These are phyloP conservation scores for Leptinotarsa undecemlineata DNA, from an alignment of 1,140 invertebrate genomes.

Conservation along the genomic window DNA sequence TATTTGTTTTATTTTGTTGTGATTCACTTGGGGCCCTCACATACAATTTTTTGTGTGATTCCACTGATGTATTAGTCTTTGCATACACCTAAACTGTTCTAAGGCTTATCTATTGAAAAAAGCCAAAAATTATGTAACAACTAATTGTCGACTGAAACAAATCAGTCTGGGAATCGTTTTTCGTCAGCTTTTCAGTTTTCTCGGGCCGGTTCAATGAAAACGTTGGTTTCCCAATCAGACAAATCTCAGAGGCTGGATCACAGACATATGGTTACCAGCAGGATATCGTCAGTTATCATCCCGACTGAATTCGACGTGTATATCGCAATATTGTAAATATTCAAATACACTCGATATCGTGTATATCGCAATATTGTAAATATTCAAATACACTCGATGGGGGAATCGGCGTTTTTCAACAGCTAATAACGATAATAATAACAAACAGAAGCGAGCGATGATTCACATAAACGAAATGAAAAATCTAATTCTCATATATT, in stretches of 20 bases:
- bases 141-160: no score
- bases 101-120: no score
- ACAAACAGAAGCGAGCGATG: conserved; percentile 10
- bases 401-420: neutral
- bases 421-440: conserved; percentile 14
- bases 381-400: neutral
- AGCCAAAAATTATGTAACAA: no score
- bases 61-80: no score
- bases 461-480: conserved; percentile 9
- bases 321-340: conserved; percentile 5
- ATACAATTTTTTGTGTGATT: no score
- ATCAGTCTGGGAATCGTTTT: no score
- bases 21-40: no score
- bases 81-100: no score
- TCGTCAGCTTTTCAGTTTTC: no score
- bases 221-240: neutral
- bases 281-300: conserved; percentile 16
- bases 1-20: no score
- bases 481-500: neutral
- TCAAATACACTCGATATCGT: neutral
- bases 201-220: no score
- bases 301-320: conserved; percentile 5
- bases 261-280: neutral
- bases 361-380: conserved; percentile 9
- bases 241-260: neutral